A percentile compares a stretch with the other conserved stretches of the same genome.
Conservation (phyloP, 2,888 invertebrate genomes). For the Andricus quercusramuli region DNA sequence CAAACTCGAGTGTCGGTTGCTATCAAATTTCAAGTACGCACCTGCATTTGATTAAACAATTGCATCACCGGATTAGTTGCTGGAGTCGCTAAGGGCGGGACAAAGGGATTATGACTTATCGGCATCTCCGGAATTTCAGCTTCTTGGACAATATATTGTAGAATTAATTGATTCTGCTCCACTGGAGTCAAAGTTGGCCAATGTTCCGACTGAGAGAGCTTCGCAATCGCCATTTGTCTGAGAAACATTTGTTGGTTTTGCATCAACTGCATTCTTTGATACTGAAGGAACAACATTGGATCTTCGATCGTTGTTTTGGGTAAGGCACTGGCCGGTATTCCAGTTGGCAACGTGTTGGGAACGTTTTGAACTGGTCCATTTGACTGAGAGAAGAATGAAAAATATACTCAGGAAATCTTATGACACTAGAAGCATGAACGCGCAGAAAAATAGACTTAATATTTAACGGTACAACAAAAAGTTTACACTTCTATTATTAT, state of each 20-base stretch:
- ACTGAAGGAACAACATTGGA: conserved; percentile 68
- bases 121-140: conserved; percentile 72
- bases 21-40: conserved; percentile 50
- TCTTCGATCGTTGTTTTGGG: conserved; percentile 67
- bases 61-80: conserved; percentile 81
- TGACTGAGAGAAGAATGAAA: conserved; percentile 57
- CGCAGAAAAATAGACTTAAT: no score
- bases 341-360: conserved; percentile 67
- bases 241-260: conserved; percentile 78
- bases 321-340: conserved; percentile 65
- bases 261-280: conserved; percentile 78
- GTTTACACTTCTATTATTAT: no score
- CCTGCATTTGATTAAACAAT: conserved; percentile 81
- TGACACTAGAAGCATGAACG: not conserved
- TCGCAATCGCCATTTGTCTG: conserved; percentile 75
- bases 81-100: conserved; percentile 66
- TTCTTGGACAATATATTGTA: conserved; percentile 79
- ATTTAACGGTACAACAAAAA: no score
- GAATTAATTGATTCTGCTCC: conserved; percentile 80
- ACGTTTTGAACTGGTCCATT: conserved; percentile 67
- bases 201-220: conserved; percentile 78
- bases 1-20: no score
- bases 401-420: not conserved
- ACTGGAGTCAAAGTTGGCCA: conserved; percentile 79
- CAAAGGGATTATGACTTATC: conserved; percentile 71